These are phyloP conservation scores for Vandiemenella viatica DNA, from an alignment of 2,888 invertebrate genomes.

Conservation along the genomic window DNA sequence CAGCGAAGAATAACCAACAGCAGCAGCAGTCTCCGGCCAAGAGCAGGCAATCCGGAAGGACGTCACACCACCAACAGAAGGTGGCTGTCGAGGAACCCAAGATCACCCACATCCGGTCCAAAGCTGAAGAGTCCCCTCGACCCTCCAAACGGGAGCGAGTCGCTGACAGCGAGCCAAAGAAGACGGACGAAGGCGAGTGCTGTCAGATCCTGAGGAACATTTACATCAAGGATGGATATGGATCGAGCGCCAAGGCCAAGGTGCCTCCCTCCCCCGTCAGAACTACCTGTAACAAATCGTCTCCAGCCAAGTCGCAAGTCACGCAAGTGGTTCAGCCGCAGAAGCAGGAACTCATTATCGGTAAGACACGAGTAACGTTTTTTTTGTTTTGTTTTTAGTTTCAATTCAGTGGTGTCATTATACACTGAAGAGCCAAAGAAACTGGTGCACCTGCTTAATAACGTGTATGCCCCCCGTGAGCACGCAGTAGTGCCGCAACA, in stretches of 20 bases:
- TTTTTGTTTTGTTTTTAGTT: too few relatives aligned
- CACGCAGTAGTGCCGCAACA: too few relatives aligned
- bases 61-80: neutral
- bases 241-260: neutral
- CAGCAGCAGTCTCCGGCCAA: neutral
- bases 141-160: neutral
- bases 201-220: neutral
- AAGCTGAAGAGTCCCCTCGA: neutral
- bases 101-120: neutral
- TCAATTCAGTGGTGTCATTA: too few relatives aligned
- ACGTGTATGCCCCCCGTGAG: too few relatives aligned
- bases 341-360: conserved; percentile 15
- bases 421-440: too few relatives aligned
- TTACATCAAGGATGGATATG: neutral
- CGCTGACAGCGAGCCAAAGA: neutral
- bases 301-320: conserved; percentile 23
- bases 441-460: too few relatives aligned
- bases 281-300: too few relatives aligned
- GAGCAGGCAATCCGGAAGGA: neutral
- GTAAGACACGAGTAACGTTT: too few relatives aligned
- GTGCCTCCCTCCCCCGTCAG: neutral
- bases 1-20: neutral
- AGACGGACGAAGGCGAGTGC: neutral
- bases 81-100: neutral
- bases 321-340: conserved; percentile 79